Conservation (phyloP, 2,113 vertebrate species). For the Solea solea region DNA sequence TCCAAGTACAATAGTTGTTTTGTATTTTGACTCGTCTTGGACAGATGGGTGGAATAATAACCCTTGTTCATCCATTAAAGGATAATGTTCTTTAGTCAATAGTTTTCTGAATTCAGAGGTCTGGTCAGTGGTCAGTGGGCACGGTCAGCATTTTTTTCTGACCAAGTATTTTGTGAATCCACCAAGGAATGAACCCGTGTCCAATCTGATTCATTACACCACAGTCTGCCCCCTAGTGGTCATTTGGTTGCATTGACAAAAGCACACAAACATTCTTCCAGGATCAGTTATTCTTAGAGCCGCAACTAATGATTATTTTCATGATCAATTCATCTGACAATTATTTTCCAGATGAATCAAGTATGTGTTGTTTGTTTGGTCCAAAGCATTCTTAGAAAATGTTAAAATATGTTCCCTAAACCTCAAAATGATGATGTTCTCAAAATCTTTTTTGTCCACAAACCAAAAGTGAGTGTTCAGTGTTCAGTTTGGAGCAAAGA, state of each 20-base stretch:
- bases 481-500: no score
- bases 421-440: no score
- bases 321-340: no score
- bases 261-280: background rate
- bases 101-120: background rate
- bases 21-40: background rate
- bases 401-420: no score
- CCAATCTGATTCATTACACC: background rate
- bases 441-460: no score
- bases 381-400: no score
- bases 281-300: no score
- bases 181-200: background rate
- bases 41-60: background rate
- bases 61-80: background rate
- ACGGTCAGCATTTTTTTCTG: background rate
- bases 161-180: background rate
- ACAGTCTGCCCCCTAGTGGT: conserved; percentile 42
- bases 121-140: background rate
- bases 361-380: no score
- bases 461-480: no score
- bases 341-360: no score
- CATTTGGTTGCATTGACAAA: conserved; percentile 14
- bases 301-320: no score
- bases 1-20: background rate
- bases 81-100: background rate